Base-by-base conservation (phyloP, 2,888 invertebrate genomes). In the Lepeophtheirus nordmannii region DNA sequence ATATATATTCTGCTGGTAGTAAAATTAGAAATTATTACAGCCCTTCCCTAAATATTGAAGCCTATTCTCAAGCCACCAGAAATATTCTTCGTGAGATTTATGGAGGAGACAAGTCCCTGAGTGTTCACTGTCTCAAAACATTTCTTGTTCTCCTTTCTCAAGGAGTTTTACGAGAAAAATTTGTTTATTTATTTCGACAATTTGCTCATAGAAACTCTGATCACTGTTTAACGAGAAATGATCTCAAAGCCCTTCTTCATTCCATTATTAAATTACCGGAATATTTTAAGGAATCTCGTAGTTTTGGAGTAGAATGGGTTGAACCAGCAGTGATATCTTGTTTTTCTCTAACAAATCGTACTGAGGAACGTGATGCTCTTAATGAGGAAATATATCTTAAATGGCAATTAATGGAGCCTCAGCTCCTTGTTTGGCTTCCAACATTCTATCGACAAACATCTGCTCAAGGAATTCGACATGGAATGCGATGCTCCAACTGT, bases 1-100 rank as follows among this genome's bases (percentile, higher is more conserved):
- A 86, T 72, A 83, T 87, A 69, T 85, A 82, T 73, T 85, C 84
- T 77, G 85, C 84, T 22, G 82, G 83, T 0, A 81, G 82, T 71
- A 85, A 85, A 72, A 83, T 83, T 72, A 81, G 81, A 81, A 67
- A 80, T 79, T 61, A 78, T 78, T 71, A 82, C 82, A 57, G 65
- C 62, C 37, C 68, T n/a, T 46, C 69, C 17, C 67, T 71, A 62
- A 81, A 84, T 72, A 79, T 83, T 37, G 83, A 84, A 72, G 73
- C 81, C 68, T 79, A 81, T 23, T 82, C 83, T 46, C 84, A 85
- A 73, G 74, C 84, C 67, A 76, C 82, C 71, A 78, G 84, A 64
- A 83, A 82, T 75, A 80, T 84, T 70, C 75, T 86, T 67, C 78
- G 83, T 37, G 83, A 83, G 76, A 78, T 83, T 70, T 85, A 81